phyloP scores from a whole-genome alignment of 2,113 vertebrate species.

The Coregonus clupeaformis region DNA sequence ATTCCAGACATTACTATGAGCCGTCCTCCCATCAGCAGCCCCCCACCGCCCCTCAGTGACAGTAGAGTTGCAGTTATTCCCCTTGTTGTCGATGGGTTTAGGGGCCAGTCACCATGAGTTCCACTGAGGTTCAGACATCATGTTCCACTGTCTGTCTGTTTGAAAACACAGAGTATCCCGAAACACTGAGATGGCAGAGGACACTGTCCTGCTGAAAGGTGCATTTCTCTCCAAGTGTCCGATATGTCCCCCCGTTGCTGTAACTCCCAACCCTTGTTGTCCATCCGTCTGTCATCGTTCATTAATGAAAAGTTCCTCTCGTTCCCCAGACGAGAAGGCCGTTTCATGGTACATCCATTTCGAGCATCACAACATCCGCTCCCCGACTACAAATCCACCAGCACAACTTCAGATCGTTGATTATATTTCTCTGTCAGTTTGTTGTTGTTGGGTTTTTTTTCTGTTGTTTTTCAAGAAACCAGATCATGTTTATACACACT shows the following conservation, averaged over 20 bases:
- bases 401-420: slow-evolving; percentile 8
- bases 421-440: slow-evolving; percentile 46
- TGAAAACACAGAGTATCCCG: too few species aligned
- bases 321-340: not conserved
- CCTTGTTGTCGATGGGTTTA: too few species aligned
- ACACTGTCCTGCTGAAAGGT: not conserved
- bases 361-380: slow-evolving; percentile 3
- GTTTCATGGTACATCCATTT: slow-evolving; percentile 25
- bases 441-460: slow-evolving; percentile 29
- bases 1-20: too few species aligned
- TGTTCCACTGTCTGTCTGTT: not conserved
- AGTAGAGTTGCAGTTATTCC: too few species aligned
- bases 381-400: slow-evolving; percentile 44
- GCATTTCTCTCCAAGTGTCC: not conserved
- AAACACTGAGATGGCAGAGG: too few species aligned
- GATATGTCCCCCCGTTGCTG: not conserved
- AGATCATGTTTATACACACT: slow-evolving; percentile 39
- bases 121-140: not conserved
- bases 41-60: too few species aligned
- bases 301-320: not conserved
- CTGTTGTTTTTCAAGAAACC: slow-evolving; percentile 59
- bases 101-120: not conserved
- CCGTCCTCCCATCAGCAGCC: too few species aligned
- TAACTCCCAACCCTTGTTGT: not conserved
- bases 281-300: not conserved